A percentile compares a stretch with the other conserved stretches of the same genome.
Evolutionary conservation across 2,113 vertebrate species (phyloP).

Genomic region (Sapayoa aenigma): DNA sequence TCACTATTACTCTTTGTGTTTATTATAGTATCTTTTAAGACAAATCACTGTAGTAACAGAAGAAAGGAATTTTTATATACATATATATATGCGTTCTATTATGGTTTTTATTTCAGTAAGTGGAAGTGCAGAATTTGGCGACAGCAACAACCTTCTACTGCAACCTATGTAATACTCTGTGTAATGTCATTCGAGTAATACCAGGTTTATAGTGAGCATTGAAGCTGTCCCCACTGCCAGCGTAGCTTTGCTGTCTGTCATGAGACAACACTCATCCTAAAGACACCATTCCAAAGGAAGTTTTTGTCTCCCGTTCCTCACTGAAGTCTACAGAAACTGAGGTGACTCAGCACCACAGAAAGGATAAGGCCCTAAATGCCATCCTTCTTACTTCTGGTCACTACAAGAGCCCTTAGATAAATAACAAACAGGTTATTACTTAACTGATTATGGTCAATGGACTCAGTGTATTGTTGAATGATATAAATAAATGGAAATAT

Average conservation of each 20-base stretch:
- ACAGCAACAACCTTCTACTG: neutral
- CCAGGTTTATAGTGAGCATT: neutral
- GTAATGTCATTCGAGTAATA: neutral
- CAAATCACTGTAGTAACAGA: neutral
- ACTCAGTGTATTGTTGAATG: neutral
- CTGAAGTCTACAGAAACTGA: neutral
- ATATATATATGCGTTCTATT: neutral
- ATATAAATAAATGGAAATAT: neutral
- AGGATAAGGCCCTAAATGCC: neutral
- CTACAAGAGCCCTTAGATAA: neutral
- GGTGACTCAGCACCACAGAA: neutral
- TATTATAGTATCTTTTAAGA: neutral
- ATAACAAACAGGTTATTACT: neutral
- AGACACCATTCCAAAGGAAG: neutral
- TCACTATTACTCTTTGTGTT: neutral
- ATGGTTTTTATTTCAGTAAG: neutral
- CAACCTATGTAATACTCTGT: neutral
- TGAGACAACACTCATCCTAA: neutral
- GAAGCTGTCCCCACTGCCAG: neutral
- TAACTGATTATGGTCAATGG: neutral
- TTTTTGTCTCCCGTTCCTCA: neutral
- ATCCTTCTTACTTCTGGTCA: neutral
- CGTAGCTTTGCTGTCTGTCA: neutral
- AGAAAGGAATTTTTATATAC: neutral
- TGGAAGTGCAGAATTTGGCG: neutral